A percentile compares a stretch with the other conserved stretches of the same genome.
phyloP scores from a whole-genome alignment of 2,888 invertebrate genomes.

The Drosophila macrospina region DNA sequence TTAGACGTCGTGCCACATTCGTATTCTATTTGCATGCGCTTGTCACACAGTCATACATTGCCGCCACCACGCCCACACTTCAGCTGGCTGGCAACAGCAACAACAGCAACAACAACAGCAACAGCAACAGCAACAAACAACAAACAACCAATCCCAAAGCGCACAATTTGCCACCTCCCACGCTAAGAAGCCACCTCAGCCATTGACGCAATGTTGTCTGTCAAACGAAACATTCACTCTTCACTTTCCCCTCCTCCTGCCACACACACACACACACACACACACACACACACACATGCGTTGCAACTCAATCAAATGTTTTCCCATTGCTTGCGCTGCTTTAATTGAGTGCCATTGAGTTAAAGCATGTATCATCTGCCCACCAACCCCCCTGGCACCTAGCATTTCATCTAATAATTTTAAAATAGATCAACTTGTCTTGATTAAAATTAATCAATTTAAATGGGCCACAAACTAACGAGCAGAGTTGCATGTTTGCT shows the following conservation, averaged over 20 bases:
- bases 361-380: not conserved
- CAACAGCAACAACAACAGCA: constrained; percentile 1
- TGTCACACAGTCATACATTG: constrained; percentile 20
- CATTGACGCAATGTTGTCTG: constrained; percentile 17
- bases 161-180: constrained; percentile 8
- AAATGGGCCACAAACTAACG: not conserved
- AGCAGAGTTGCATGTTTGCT: not conserved
- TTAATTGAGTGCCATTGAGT: constrained; percentile 24
- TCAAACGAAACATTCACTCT: not conserved
- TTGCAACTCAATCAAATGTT: constrained; percentile 29
- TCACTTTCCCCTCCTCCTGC: not conserved
- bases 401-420: constrained; percentile 2
- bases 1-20: constrained; percentile 48
- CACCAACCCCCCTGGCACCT: too few species aligned
- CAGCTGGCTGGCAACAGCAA: not conserved
- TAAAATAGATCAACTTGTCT: constrained; percentile 5
- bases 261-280: not conserved
- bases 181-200: constrained; percentile 4
- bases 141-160: constrained; percentile 24
- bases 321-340: constrained; percentile 19
- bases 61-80: not conserved
- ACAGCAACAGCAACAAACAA: constrained; percentile 10
- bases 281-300: not conserved
- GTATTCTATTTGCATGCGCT: constrained; percentile 50
- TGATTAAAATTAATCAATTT: constrained; percentile 20